phyloP scores from a whole-genome alignment of 2,113 vertebrate genomes.

The Todiramphus saurophagus region DNA sequence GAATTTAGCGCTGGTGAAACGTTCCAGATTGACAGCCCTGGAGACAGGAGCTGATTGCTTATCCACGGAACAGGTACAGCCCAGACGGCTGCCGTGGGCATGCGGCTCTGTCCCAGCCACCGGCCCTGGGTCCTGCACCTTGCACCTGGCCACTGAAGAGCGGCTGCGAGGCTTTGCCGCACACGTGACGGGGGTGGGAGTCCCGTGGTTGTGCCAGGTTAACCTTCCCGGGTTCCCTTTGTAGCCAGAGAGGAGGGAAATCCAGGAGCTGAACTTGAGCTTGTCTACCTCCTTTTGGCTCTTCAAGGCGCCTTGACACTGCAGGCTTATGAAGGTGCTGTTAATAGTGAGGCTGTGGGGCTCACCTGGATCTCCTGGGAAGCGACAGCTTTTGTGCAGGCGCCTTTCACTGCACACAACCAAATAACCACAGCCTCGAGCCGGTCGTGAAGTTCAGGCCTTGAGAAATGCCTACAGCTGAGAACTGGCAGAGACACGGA shows the following conservation, averaged over 20 bases:
- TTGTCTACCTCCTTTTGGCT: neutral
- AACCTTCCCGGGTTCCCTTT: neutral
- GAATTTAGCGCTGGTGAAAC: constrained; percentile 64
- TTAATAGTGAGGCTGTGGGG: neutral
- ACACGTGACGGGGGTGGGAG: neutral
- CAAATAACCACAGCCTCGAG: neutral
- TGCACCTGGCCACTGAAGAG: neutral
- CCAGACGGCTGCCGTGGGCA: neutral
- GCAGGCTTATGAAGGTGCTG: neutral
- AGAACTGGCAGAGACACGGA: neutral
- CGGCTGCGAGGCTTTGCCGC: neutral
- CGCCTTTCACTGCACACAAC: neutral
- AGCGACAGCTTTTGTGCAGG: neutral
- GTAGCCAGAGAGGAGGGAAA: neutral
- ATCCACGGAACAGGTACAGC: constrained; percentile 24
- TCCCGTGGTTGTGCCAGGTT: neutral
- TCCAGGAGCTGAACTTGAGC: neutral
- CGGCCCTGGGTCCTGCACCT: neutral
- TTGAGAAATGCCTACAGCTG: neutral
- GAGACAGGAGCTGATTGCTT: constrained; percentile 57
- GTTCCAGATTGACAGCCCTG: constrained; percentile 57
- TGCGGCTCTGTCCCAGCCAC: neutral
- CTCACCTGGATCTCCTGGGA: neutral
- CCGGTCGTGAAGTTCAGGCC: neutral
- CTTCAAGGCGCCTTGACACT: neutral